Base-by-base conservation (phyloP, 2,888 invertebrate species). In the Ornithoptera priamus region DNA sequence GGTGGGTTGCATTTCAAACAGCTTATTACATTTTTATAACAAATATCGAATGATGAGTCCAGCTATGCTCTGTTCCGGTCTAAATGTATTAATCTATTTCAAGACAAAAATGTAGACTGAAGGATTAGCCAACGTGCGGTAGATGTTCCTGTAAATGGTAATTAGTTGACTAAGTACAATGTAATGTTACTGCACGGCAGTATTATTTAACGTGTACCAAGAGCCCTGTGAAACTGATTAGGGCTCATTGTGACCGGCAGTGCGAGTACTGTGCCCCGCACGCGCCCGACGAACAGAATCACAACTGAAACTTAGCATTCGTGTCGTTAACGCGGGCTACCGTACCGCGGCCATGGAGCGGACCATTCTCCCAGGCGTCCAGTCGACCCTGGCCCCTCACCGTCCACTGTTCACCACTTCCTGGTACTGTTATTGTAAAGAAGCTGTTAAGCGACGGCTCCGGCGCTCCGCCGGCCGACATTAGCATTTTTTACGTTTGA, bases 401-500 rank as follows among this genome's bases (percentile, higher is more conserved):
- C 70, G 5, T 20, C 65, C 59, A 69, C 59, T 73, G 72, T 65
- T 71, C 67, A 46, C 57, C n/a, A n/a, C 42, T 18, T 24, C 17
- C n/a, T 1, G 5, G n/a, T 50, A 71, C 71, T 22, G 68, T 74
- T 62, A 74, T 74, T 72, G 72, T 73, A 73, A 74, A 73, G 59
- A 71, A 56, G 67, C 62, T 68, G 62, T 70, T 72, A 71, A 58
- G 65, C 61, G 56, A 63, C 72, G 58, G 70, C 57, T 65, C 72
- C 59, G 8, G 65, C 66, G 62, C 36, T 24, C 64, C 69, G 70
- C 71, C 50, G 36, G 36, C 1, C 17, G 3, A 18, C 72, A 81
- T 82, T 85, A 81, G 80, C 85, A 86, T 87, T 85, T 85, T 46
- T 82, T 75, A 79, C 80, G 71, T 76, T 76, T 84, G 83, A 86